phyloP scores from a whole-genome alignment of 2,888 invertebrate genomes.

The Leucophora obtusa region DNA sequence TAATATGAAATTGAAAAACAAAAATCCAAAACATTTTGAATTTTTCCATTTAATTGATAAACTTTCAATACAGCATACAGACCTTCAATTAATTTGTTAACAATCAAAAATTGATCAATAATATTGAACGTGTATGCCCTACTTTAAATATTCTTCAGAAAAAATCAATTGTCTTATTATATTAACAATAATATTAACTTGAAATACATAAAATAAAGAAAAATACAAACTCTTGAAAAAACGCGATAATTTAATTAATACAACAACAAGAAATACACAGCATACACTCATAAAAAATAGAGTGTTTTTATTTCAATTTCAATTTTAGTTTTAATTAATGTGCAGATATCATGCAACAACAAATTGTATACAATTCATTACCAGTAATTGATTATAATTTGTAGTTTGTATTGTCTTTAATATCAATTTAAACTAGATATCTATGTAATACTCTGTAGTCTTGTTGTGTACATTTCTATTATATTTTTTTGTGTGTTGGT shows the following conservation, averaged over 20 bases:
- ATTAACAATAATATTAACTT: background rate
- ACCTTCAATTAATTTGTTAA: too few species aligned
- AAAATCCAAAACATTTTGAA: too few species aligned
- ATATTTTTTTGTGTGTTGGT: background rate
- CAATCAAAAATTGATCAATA: too few species aligned
- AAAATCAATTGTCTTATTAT: background rate
- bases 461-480: background rate
- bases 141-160: background rate
- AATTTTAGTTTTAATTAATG: constrained; percentile 64
- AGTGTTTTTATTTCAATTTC: constrained; percentile 52
- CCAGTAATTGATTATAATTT: constrained; percentile 65
- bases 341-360: constrained; percentile 66
- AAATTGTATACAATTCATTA: constrained; percentile 64
- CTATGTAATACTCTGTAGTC: background rate
- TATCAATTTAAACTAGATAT: constrained; percentile 40
- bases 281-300: constrained; percentile 45
- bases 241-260: constrained; percentile 62
- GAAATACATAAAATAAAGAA: background rate
- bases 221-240: constrained; percentile 45
- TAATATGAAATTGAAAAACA: too few species aligned
- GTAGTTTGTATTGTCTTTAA: constrained; percentile 50
- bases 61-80: too few species aligned
- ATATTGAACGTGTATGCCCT: too few species aligned
- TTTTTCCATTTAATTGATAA: too few species aligned
- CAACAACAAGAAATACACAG: constrained; percentile 26